Evolutionary conservation across 1,140 invertebrate species (phyloP).

Genomic region (Elysia chlorotica): DNA sequence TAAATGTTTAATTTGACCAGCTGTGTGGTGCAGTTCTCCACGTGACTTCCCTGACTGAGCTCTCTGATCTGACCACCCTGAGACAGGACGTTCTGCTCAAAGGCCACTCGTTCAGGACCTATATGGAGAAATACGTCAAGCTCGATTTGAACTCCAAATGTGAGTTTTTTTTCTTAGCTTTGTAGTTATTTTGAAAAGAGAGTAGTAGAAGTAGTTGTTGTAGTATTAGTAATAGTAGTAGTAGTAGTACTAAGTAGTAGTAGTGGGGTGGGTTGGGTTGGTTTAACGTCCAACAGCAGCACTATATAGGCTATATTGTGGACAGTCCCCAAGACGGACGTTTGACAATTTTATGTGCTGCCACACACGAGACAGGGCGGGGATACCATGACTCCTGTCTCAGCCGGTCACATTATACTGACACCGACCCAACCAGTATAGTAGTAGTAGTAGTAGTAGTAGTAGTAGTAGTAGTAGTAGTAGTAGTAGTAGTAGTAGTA

Average conservation of each 20-base stretch:
- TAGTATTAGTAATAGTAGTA: not conserved
- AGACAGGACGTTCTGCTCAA: conserved; percentile 21
- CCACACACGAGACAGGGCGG: too few relatives aligned
- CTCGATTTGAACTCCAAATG: not conserved
- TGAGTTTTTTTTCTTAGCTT: not conserved
- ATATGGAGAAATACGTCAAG: conserved; percentile 34
- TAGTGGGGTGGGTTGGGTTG: too few relatives aligned
- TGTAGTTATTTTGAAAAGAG: not conserved
- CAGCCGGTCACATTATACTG: too few relatives aligned
- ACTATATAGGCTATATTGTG: not conserved
- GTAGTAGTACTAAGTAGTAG: not conserved
- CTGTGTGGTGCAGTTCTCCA: conserved; percentile 39
- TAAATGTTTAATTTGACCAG: conserved; percentile 22
- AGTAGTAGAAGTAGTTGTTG: not conserved
- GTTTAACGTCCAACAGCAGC: not conserved
- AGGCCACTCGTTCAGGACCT: conserved; percentile 24
- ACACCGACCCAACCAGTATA: too few relatives aligned
- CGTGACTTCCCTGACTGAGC: conserved; percentile 25
- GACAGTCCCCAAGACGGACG: not conserved
- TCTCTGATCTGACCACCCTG: conserved; percentile 29
- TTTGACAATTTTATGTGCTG: too few relatives aligned
- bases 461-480: too few relatives aligned
- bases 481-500: too few relatives aligned
- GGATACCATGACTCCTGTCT: too few relatives aligned
- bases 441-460: too few relatives aligned